Conservation (phyloP, 1,140 invertebrate species). For the Thrips palmi region DNA sequence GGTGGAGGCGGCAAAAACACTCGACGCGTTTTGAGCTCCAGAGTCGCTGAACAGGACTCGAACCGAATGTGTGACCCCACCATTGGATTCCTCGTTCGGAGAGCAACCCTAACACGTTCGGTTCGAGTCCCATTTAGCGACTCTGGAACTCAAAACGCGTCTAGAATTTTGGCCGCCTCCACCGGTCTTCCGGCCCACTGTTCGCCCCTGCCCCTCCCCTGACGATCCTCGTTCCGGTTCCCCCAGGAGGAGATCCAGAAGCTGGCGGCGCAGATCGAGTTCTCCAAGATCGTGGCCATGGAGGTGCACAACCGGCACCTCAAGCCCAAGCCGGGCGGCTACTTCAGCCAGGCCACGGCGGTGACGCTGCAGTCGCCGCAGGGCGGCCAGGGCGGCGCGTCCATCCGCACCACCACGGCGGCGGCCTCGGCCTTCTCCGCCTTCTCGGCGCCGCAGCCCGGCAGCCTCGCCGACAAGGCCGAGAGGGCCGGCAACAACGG, state of each 20-base stretch:
- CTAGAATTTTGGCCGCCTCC: too few species aligned
- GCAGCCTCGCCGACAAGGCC: constrained; percentile 16
- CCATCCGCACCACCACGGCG: constrained; percentile 26
- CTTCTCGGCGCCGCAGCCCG: constrained; percentile 20
- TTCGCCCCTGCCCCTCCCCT: neutral
- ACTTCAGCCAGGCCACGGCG: constrained; percentile 38
- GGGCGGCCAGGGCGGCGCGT: constrained; percentile 24
- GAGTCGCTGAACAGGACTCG: too few species aligned
- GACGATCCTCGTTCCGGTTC: neutral
- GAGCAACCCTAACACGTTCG: too few species aligned
- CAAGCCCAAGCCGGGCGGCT: constrained; percentile 60
- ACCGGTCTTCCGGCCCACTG: too few species aligned
- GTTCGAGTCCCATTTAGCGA: neutral
- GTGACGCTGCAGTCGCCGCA: constrained; percentile 25
- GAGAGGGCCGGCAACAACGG: constrained; percentile 3
- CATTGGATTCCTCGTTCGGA: too few species aligned
- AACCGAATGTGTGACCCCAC: too few species aligned
- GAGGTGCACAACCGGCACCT: constrained; percentile 76
- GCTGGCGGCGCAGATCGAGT: constrained; percentile 74
- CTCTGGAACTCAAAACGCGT: too few species aligned
- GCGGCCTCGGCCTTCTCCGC: constrained; percentile 22
- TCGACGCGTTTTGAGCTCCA: too few species aligned
- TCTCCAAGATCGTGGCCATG: constrained; percentile 86
- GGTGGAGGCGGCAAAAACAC: too few species aligned
- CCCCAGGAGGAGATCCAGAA: constrained; percentile 74